Base-by-base conservation (phyloP, 2,113 vertebrate species). In the Micromys minutus region DNA sequence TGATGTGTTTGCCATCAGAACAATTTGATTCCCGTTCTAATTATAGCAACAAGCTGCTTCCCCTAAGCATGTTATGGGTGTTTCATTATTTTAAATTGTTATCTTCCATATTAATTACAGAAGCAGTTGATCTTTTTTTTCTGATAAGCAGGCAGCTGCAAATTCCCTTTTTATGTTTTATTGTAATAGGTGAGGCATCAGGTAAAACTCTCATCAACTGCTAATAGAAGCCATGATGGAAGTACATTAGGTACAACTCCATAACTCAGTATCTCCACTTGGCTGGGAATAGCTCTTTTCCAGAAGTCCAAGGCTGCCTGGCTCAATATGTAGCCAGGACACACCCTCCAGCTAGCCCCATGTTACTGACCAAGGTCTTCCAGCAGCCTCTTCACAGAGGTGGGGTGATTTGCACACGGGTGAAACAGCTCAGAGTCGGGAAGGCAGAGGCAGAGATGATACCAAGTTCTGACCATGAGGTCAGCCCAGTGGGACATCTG, bases 21-120 rank as follows among this genome's bases (percentile, higher is more conserved):
- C 93, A 98, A 98, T 98, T 98, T 98, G 96, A 98, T 98, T 98
- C 97, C 97, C 97, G 19, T 98, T 98, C 98, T 98, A 98, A 98
- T 98, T 99, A 98, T 97, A 98, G 97, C 97, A 98, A 98, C 97
- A 98, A 98, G 98, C 96, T 98, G 96, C 97, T 98, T 88, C 98
- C 97, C 98, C 98, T 97, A 98, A 98, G 96, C 91, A 93, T 98
- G 95, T 98, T 98, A 98, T 96, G 97, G 93, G 87, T 97, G 93
- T 98, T 98, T 98, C 97, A 98, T 98, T 98, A 98, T 98, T 98
- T 98, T 98, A 98, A 98, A 98, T 97, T 98, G 97, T 98, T 98
- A 97, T 98, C 97, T 97, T 98, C 97, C 6, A 10, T 98, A 98
- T 98, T 98, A 98, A 98, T 98, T 98, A 98, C 97, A 98, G 97